Conservation (phyloP, 1,140 invertebrate species). For the Pseudomyrmex flavicornis region DNA sequence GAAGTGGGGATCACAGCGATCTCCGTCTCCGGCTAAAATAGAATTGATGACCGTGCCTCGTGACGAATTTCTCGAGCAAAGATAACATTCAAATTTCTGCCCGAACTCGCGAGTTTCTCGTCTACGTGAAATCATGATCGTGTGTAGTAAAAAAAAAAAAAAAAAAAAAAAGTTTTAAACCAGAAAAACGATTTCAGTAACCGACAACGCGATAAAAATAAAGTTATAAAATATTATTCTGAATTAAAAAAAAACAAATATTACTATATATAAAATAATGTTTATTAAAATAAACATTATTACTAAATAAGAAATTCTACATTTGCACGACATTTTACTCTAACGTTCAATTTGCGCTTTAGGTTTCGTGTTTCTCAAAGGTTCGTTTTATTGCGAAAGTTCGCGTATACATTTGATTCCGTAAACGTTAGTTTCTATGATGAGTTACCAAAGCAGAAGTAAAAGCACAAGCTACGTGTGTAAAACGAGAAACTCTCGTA, state of each 20-base stretch:
- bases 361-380: not conserved
- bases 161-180: too few species aligned
- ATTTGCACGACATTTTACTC: not conserved
- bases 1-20: conserved; percentile 10
- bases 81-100: not conserved
- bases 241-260: too few species aligned
- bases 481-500: not conserved
- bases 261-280: not conserved
- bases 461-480: conserved; percentile 26
- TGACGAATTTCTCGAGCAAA: conserved; percentile 10
- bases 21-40: conserved; percentile 12
- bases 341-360: not conserved
- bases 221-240: too few species aligned
- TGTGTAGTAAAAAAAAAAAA: not conserved
- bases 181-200: too few species aligned
- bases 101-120: not conserved
- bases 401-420: conserved; percentile 3
- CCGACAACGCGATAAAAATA: not conserved
- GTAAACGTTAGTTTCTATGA: conserved; percentile 15
- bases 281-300: not conserved
- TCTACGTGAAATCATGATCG: not conserved
- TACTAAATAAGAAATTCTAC: not conserved
- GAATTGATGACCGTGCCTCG: conserved; percentile 28
- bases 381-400: conserved; percentile 29
- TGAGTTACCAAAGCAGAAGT: conserved; percentile 11